These are phyloP conservation scores for Macrosoma leucophasiata DNA, from an alignment of 2,888 invertebrate genomes.

Conservation along the genomic window DNA sequence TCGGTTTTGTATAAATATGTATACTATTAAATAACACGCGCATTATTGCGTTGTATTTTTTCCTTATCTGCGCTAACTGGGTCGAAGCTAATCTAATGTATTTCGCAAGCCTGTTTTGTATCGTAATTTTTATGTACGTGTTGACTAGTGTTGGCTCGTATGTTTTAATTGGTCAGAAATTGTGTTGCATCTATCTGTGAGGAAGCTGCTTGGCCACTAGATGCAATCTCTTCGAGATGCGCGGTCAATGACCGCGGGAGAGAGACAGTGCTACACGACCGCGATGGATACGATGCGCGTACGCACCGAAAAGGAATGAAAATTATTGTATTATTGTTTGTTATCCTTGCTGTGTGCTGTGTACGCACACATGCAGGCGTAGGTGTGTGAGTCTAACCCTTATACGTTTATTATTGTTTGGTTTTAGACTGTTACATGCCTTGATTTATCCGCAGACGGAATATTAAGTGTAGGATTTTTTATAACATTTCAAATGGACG, in stretches of 20 bases:
- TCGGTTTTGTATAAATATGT: constrained; percentile 13
- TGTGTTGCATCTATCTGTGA: constrained; percentile 60
- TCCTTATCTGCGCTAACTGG: constrained; percentile 56
- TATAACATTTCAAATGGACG: too few relatives aligned
- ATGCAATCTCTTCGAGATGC: constrained; percentile 72
- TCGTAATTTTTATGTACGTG: background rate
- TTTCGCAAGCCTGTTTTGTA: constrained; percentile 35
- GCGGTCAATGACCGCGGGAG: constrained; percentile 66
- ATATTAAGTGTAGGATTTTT: constrained; percentile 40
- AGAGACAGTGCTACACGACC: constrained; percentile 46
- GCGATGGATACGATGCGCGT: constrained; percentile 62
- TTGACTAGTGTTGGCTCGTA: too few relatives aligned
- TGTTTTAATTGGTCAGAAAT: constrained; percentile 67
- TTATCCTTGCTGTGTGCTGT: constrained; percentile 47
- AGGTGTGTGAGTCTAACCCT: constrained; percentile 47
- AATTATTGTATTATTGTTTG: constrained; percentile 68
- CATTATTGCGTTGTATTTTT: constrained; percentile 45
- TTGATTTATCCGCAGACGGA: too few relatives aligned
- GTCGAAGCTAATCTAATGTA: constrained; percentile 50
- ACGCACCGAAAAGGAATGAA: constrained; percentile 73
- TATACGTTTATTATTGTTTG: constrained; percentile 28
- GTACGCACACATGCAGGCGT: constrained; percentile 33
- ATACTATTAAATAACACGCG: constrained; percentile 17
- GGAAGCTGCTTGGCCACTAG: constrained; percentile 70
- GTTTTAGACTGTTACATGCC: constrained; percentile 28